A percentile compares a stretch with the other conserved stretches of the same genome.
These are phyloP conservation scores for Trichonephila inaurata DNA, from an alignment of 1,140 invertebrate genomes.

Conservation along the genomic window DNA sequence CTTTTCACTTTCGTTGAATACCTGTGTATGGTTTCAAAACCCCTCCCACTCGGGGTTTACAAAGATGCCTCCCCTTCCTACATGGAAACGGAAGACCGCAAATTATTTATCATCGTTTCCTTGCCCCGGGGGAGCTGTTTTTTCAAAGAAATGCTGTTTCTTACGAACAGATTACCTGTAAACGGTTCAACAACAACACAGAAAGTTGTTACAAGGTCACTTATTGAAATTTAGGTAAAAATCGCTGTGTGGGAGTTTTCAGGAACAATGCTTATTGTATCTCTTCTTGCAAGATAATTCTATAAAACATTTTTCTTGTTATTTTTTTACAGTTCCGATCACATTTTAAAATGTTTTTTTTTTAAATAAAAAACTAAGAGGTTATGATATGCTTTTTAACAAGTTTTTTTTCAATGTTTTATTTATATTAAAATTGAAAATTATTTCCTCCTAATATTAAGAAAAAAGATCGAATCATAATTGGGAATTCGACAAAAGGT, in stretches of 20 bases:
- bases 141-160: not conserved
- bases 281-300: not conserved
- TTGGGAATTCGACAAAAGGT: too few species aligned
- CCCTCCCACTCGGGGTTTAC: not conserved
- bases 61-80: not conserved
- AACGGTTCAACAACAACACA: not conserved
- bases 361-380: too few species aligned
- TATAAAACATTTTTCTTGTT: too few species aligned
- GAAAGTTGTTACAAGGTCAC: not conserved
- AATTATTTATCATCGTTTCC: slow-evolving; percentile 62
- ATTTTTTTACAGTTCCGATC: too few species aligned
- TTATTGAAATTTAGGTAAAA: not conserved
- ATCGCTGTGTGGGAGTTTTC: not conserved
- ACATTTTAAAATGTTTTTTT: too few species aligned
- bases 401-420: too few species aligned
- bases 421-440: too few species aligned
- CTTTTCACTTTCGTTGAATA: not conserved
- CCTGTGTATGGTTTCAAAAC: not conserved
- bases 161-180: not conserved
- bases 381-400: too few species aligned
- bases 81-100: slow-evolving; percentile 37
- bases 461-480: too few species aligned
- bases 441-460: too few species aligned
- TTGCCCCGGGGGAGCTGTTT: not conserved
- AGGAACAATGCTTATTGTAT: not conserved